Conservation (phyloP, 2,113 vertebrate genomes). For the Bos taurus region DNA sequence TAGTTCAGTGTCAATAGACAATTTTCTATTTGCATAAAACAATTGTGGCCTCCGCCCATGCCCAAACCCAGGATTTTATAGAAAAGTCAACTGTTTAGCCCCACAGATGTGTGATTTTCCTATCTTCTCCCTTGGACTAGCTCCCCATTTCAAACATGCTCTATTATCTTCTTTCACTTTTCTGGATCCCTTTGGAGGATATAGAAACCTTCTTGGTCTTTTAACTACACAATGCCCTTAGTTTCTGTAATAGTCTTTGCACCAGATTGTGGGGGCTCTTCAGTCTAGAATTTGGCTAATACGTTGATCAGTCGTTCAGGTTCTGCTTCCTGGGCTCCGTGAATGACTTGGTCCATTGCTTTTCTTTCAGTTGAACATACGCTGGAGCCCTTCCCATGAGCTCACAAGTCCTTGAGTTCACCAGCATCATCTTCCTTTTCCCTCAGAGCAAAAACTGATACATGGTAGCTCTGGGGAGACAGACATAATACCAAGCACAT, state of each 20-base stretch:
- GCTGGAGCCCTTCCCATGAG: not conserved
- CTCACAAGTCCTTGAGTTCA: slow-evolving; percentile 14
- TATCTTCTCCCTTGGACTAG: not conserved
- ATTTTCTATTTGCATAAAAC: slow-evolving; percentile 18
- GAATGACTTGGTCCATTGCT: not conserved
- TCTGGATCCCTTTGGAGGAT: not conserved
- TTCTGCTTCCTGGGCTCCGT: not conserved
- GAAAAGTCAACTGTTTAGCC: not conserved
- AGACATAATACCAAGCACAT: not conserved
- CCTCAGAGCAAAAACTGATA: slow-evolving; percentile 13
- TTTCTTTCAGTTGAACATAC: slow-evolving; percentile 9
- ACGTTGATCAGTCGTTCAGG: not conserved
- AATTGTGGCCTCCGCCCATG: not conserved
- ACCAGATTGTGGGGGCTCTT: not conserved
- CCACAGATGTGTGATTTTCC: not conserved
- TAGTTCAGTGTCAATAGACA: not conserved
- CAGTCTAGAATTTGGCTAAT: not conserved
- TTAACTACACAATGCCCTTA: not conserved
- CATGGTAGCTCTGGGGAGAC: not conserved
- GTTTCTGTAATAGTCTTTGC: not conserved
- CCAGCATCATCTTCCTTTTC: not conserved
- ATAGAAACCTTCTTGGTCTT: not conserved
- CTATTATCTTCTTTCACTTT: not conserved
- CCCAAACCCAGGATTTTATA: not conserved
- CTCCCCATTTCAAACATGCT: not conserved